A percentile compares a stretch with the other conserved stretches of the same genome.
These are phyloP conservation scores for Sebastes glaucus DNA, from an alignment of 2,797 vertebrate species.

Conservation along the genomic window DNA sequence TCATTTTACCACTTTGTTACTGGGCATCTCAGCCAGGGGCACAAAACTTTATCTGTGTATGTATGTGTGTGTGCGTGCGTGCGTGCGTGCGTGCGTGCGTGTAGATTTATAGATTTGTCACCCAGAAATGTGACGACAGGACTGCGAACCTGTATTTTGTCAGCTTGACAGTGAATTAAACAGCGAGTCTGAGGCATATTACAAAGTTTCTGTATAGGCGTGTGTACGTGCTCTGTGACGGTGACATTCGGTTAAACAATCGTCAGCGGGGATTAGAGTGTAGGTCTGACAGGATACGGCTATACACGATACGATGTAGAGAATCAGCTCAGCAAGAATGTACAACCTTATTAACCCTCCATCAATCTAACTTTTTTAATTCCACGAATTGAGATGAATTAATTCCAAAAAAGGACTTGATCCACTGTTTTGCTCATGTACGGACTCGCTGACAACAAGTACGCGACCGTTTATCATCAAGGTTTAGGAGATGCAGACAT, in stretches of 20 bases:
- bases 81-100: neutral
- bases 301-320: neutral
- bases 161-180: slow-evolving; percentile 72
- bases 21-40: neutral
- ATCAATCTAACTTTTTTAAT: neutral
- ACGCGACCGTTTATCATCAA: neutral
- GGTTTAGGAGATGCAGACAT: neutral
- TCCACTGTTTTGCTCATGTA: neutral
- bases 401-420: neutral
- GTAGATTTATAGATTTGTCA: slow-evolving; percentile 18
- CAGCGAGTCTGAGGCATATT: slow-evolving; percentile 40
- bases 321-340: neutral
- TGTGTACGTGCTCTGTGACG: slow-evolving; percentile 23
- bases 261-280: slow-evolving; percentile 24
- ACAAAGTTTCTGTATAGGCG: slow-evolving; percentile 15
- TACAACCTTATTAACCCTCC: neutral
- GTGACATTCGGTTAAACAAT: slow-evolving; percentile 57
- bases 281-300: slow-evolving; percentile 19
- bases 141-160: slow-evolving; percentile 64
- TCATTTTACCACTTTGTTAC: neutral
- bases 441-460: neutral
- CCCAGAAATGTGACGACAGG: slow-evolving; percentile 24
- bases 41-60: neutral
- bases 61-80: neutral
- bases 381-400: neutral